A percentile compares a stretch with the other conserved stretches of the same genome.
These are phyloP conservation scores for Phalera bucephala DNA, from an alignment of 2,888 invertebrate genomes.

Conservation along the genomic window DNA sequence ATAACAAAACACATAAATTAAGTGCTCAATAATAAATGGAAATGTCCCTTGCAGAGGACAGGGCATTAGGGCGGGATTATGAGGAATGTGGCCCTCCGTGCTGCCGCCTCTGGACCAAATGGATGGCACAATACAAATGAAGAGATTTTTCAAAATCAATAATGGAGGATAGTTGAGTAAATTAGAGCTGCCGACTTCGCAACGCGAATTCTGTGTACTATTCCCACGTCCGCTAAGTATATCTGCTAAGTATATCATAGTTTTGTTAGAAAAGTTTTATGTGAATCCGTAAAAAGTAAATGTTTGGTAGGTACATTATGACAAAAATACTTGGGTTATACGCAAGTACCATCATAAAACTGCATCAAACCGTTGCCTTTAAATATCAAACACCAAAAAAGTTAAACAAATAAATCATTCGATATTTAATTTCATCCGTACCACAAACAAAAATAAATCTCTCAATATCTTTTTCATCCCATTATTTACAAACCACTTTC, in stretches of 20 bases:
- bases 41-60: conserved; percentile 83
- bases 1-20: conserved; percentile 84
- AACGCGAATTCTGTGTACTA: too few relatives aligned
- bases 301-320: too few relatives aligned
- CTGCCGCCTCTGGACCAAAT: conserved; percentile 47
- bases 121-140: conserved; percentile 29
- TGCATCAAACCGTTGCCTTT: too few relatives aligned
- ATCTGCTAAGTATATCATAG: too few relatives aligned
- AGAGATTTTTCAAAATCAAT: conserved; percentile 27
- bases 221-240: too few relatives aligned
- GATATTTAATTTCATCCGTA: conserved; percentile 34
- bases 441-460: conserved; percentile 44
- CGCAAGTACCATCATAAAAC: too few relatives aligned
- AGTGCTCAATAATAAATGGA: conserved; percentile 84
- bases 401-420: conserved; percentile 31
- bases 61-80: conserved; percentile 82
- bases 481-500: conserved; percentile 50
- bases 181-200: too few relatives aligned
- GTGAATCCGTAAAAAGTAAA: too few relatives aligned
- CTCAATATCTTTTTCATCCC: conserved; percentile 45
- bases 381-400: too few relatives aligned
- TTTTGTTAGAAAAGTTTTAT: too few relatives aligned
- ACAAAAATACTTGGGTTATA: too few relatives aligned
- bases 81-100: conserved; percentile 66
- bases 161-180: too few relatives aligned